These are phyloP conservation scores for Temnothorax curvispinosus DNA, from an alignment of 1,140 invertebrate species.

Conservation along the genomic window DNA sequence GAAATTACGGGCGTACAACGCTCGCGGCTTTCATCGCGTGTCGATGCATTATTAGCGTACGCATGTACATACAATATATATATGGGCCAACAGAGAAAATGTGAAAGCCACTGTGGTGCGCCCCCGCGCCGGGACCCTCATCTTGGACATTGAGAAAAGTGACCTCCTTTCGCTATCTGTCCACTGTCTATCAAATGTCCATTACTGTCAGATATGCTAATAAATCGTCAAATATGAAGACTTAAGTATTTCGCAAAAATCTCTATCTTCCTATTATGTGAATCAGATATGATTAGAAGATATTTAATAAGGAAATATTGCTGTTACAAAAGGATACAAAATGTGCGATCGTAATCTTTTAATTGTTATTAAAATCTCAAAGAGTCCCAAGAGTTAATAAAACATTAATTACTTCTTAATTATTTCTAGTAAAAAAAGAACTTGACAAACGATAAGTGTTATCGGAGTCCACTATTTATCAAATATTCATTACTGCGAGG, in stretches of 20 bases:
- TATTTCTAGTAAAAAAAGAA: not conserved
- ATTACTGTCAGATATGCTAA: not conserved
- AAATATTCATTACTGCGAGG: no score
- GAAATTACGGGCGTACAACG: conserved; percentile 13
- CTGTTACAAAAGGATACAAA: not conserved
- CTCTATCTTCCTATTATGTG: not conserved
- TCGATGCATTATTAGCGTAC: conserved; percentile 24
- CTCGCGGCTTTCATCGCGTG: conserved; percentile 44
- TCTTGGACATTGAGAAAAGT: conserved; percentile 68
- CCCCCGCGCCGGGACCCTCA: conserved; percentile 42
- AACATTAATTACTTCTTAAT: no score
- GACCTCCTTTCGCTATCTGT: conserved; percentile 71
- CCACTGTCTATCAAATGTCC: conserved; percentile 9
- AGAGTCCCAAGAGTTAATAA: no score
- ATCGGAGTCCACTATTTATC: no score
- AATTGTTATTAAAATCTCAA: no score
- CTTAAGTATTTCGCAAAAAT: not conserved
- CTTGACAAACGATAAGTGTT: not conserved
- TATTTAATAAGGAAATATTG: not conserved
- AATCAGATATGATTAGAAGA: not conserved
- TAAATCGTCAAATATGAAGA: not conserved
- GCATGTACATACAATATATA: conserved; percentile 30
- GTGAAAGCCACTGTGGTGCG: conserved; percentile 73
- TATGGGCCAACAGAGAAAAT: conserved; percentile 72
- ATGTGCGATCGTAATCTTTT: no score